Evolutionary conservation across 2,888 invertebrate genomes (phyloP), one percentile per base, ranked within the genome.

Genomic region (Meiosimyza platycephala): DNA sequence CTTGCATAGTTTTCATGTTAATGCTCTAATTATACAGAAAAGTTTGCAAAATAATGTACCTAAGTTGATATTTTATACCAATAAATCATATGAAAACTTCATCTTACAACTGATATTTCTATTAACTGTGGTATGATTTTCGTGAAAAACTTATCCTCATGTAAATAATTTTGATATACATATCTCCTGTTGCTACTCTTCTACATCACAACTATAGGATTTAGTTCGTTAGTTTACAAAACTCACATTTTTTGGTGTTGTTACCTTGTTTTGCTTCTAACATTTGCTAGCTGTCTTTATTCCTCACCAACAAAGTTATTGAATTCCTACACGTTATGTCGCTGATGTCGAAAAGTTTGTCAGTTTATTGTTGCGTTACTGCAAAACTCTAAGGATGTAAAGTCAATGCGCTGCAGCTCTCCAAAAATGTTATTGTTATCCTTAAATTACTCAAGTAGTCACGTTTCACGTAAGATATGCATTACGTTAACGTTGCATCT

Each of bases 381-480:
- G 16, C 47, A 16, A 33, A 16, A 62, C n/a, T 16, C 11, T 13
- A 62, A 7, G n/a, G 12, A 54, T 16, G 54, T n/a, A 54, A 63
- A 63, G 63, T 48, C 47, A 63, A 48, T 52, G n/a, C 28, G 51
- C 16, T 51, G 7, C 15, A 57, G 55, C 47, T 50, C 70, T 63
- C 9, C 28, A 47, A 64, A 62, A 51, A 18, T 64, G 51, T 51
- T 51, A 22, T 64, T 62, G 50, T 54, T 52, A 70, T 70, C 70
- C 52, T 18, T 40, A 63, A 70, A 62, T 70, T 40, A 54, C 47
- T 13, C 70, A 54, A 62, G 52, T 18, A 63, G 70, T 70, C 70
- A 70, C 70, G 70, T 70, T 60, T n/a, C 11, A 50, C 48, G 68
- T 59, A 50, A 59, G 59, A 57, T 68, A 12, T 69, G 62, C 62